These are phyloP conservation scores for Oryzias curvinotus DNA, from an alignment of 2,113 vertebrate species.

Conservation along the genomic window DNA sequence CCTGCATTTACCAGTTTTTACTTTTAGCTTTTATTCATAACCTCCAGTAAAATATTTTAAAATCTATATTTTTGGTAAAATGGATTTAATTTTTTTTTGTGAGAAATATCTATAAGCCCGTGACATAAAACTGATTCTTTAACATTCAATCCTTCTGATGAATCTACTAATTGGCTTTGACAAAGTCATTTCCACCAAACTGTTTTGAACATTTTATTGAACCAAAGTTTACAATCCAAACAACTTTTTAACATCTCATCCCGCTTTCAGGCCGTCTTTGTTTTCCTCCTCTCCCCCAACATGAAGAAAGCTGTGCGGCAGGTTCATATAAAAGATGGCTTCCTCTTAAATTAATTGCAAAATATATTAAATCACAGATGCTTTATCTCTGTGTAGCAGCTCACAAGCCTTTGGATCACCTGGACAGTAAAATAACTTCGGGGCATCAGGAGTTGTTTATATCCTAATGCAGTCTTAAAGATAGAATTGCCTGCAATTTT, in stretches of 20 bases:
- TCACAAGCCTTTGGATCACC: not conserved
- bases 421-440: not conserved
- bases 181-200: not conserved
- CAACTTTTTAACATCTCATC: slow-evolving; percentile 7
- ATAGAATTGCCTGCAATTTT: not conserved
- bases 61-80: too few relatives aligned
- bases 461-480: too few relatives aligned
- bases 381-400: slow-evolving; percentile 8
- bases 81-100: too few relatives aligned
- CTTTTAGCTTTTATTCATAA: too few relatives aligned
- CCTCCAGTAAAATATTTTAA: too few relatives aligned
- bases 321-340: slow-evolving; percentile 8
- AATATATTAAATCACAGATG: slow-evolving; percentile 1
- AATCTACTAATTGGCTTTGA: not conserved
- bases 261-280: not conserved
- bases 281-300: slow-evolving; percentile 5
- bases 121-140: not conserved
- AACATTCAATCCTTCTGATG: not conserved
- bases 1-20: too few relatives aligned
- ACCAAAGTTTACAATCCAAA: slow-evolving; percentile 21
- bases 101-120: too few relatives aligned
- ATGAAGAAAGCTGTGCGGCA: not conserved
- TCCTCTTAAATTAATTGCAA: slow-evolving; percentile 1
- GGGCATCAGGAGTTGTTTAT: slow-evolving; percentile 4
- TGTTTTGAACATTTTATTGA: slow-evolving; percentile 30